Evolutionary conservation across 2,888 invertebrate genomes (phyloP).

Genomic region (Agrochola lota): DNA sequence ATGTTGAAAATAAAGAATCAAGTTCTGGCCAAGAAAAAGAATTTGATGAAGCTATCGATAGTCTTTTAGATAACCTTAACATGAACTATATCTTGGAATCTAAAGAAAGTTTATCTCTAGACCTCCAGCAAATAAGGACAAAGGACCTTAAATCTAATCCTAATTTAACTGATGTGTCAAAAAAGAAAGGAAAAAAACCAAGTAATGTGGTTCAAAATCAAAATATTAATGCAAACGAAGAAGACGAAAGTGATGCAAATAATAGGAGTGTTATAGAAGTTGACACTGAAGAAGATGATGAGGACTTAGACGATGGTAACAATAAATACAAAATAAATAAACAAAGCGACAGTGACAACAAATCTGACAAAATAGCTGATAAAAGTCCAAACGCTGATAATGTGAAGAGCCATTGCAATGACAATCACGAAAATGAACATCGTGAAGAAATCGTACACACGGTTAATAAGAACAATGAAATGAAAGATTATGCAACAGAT

Average conservation of each 20-base stretch:
- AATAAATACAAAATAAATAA: background rate
- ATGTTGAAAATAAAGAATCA: background rate
- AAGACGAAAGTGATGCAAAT: background rate
- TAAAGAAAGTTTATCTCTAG: background rate
- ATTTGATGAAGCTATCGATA: slow-evolving; percentile 26
- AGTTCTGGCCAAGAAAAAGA: slow-evolving; percentile 9
- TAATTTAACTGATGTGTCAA: background rate
- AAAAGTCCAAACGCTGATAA: background rate
- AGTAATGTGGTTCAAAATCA: background rate
- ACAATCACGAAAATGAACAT: background rate
- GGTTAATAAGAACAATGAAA: background rate
- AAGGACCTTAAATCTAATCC: background rate
- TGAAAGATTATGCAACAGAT: background rate
- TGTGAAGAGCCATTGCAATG: background rate
- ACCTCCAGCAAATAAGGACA: background rate
- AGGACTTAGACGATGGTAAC: background rate
- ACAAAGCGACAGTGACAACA: background rate
- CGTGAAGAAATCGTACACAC: background rate
- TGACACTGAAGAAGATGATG: background rate
- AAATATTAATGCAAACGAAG: background rate
- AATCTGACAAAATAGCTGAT: background rate
- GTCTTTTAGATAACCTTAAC: slow-evolving; percentile 31
- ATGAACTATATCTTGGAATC: slow-evolving; percentile 17
- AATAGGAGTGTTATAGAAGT: background rate
- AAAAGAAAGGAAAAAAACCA: background rate